Evolutionary conservation across 2,797 vertebrate genomes (phyloP), one percentile per base, ranked within the genome.

Genomic region (Rhinogobio ventralis): DNA sequence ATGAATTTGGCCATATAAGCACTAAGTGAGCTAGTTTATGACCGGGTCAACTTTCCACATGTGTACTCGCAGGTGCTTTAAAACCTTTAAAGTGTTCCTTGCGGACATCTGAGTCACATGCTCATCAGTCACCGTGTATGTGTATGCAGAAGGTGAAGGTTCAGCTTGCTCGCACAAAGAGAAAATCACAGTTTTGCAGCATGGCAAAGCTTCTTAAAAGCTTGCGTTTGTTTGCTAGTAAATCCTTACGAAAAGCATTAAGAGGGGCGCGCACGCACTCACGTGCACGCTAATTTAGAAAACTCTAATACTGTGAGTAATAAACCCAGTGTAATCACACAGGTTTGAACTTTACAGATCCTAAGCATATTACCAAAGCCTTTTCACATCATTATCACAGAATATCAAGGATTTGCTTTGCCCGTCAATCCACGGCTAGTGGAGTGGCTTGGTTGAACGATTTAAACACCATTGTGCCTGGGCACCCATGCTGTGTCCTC

Each of bases 71-170:
- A 51, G 76, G 57, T 85, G 76, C 68, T 79, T 53, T 60, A 79
- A 84, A 84, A 72, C 53, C 75, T 84, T 73, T 72, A 49, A 85
- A 85, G 68, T 79, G 83, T 46, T 71, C 74, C 75, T 84, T 30
- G 64, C 42, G 45, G 83, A 64, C 67, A 85, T 73, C 5, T 10
- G 23, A 62, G 28, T 79, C 67, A 73, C 77, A 53, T 82, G 64
- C 62, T 83, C 82, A 80, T 82, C 86, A 68, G 82, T 87, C 53
- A 46, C 51, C 57, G 20, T 79, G 25, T 51, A 53, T 68, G 46
- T 62, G 69, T 17, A 36, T 46, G 10, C 79, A 10, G 30, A 67
- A 68, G 30, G 30, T 15, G 42, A 76, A 57, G 39, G 74, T 71
- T 79, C 39, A 71, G 28, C 82, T 71, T 15, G 23, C 83, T 64